Conservation (phyloP, 2,113 vertebrate species). For the Steatornis caripensis region DNA sequence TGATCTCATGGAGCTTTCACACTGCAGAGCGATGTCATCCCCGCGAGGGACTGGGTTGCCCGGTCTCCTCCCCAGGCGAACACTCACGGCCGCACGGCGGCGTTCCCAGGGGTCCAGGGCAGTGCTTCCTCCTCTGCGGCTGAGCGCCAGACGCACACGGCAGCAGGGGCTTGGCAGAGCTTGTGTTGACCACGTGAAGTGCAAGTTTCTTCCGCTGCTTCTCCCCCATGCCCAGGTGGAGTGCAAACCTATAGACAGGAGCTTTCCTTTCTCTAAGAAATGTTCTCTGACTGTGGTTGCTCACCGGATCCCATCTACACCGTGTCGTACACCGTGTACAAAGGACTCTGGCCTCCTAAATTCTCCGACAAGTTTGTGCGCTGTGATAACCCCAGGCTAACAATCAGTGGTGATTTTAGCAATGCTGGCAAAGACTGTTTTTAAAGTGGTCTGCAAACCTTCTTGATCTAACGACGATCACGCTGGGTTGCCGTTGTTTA, state of each 20-base stretch:
- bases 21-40: background rate
- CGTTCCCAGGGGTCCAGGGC: background rate
- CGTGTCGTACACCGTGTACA: accelerated
- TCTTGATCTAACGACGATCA: accelerated
- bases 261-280: background rate
- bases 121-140: accelerated
- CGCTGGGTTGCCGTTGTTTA: background rate
- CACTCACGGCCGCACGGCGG: background rate
- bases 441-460: background rate
- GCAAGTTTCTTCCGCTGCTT: background rate
- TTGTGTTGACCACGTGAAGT: background rate
- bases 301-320: background rate
- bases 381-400: background rate
- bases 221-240: background rate
- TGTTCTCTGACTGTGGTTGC: background rate
- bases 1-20: background rate
- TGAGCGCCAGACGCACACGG: accelerated
- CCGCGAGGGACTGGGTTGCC: background rate
- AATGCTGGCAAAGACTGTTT: background rate
- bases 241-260: background rate
- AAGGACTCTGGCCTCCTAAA: background rate
- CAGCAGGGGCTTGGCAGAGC: background rate
- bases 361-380: accelerated
- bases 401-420: accelerated
- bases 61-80: background rate